Percentiles rank a stretch among this genome's conserved stretches.
These are phyloP conservation scores for Stichodactyla mertensii DNA, from an alignment of 64 coral and sea anemone genomes.

Conservation along the genomic window DNA sequence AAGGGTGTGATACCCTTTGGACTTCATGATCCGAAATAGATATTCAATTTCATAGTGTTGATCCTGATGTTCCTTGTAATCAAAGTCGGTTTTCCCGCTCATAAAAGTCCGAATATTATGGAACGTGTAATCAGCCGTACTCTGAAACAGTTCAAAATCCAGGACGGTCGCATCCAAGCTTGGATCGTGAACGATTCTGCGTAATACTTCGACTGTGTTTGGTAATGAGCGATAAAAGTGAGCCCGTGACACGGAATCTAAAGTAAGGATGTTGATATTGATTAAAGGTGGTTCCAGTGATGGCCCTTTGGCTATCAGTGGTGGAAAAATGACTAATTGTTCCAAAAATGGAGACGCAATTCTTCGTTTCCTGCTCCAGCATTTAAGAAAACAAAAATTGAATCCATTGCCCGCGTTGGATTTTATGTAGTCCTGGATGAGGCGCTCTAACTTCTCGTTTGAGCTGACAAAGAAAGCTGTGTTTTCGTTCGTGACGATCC, in stretches of 20 bases:
- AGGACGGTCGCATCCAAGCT: conserved; percentile 50
- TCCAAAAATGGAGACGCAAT: background rate
- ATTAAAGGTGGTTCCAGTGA: conserved; percentile 36
- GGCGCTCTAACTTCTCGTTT: conserved; percentile 5
- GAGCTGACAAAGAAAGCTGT: background rate
- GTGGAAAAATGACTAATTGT: conserved; percentile 55
- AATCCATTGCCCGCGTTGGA: conserved; percentile 21
- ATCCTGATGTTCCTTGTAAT: conserved; percentile 68
- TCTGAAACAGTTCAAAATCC: conserved; percentile 84
- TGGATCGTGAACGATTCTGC: conserved; percentile 63
- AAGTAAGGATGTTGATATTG: conserved; percentile 72
- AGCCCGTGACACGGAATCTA: conserved; percentile 73
- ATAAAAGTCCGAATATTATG: conserved; percentile 77
- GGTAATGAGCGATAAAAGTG: conserved; percentile 88
- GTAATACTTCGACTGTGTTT: conserved; percentile 55
- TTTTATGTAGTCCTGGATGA: conserved; percentile 15
- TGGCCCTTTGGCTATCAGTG: conserved; percentile 15
- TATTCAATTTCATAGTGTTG: conserved; percentile 64
- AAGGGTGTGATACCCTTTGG: conserved; percentile 71
- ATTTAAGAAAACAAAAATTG: conserved; percentile 49
- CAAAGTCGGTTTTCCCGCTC: conserved; percentile 63
- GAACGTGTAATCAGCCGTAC: conserved; percentile 71
- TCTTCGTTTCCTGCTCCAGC: background rate
- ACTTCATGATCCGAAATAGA: conserved; percentile 62
- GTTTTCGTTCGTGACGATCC: conserved; percentile 21